Base-by-base conservation (phyloP, 2,797 vertebrate genomes). In the Alosa sapidissima region DNA sequence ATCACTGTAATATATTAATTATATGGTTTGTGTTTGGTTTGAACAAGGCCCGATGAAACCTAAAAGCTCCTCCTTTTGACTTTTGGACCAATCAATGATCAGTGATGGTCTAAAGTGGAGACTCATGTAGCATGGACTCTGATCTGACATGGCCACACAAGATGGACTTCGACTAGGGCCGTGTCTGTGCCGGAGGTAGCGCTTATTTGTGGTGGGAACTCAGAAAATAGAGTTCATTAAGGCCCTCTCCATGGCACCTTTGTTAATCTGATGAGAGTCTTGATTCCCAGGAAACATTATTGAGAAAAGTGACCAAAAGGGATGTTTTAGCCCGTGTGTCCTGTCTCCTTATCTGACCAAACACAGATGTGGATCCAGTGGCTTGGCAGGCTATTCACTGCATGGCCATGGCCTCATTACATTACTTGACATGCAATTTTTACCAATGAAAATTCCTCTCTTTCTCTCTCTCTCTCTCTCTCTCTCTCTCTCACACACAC, bases 171-270 rank as follows among this genome's bases (percentile, higher is more conserved):
- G 16, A 45, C 5, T 7, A 4, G 2, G 14, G 41, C 16, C 45
- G 36, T 21, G 13, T 41, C 13, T 6, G 33, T 19, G 36, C 36
- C 72, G 2, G 19, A 47, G 36, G 21, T 47, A 78, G 72, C 16
- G 6, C 72, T 78, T 21, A 78, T 78, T 47, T 78, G 41, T 78
- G 41, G 14, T 11, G 60, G 58, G n/a, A 62, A 62, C 58, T 62
- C 58, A 62, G 8, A 78, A 75, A 78, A 78, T 47, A 78, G 41
- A 47, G 16, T 0, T 78, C 41, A 78, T 78, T 78, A 78, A 78
- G 19, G 13, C 36, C 5, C 72, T 78, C 72, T 47, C 14, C 36
- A 8, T 19, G 41, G 9, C 28, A 78, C 41, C 41, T 78, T 78
- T 21, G 41, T 0, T 16, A 6, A 19, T 75, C 36, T 78, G 21